phyloP scores from a whole-genome alignment of 2,113 vertebrate genomes.

The Odocoileus hemionus region DNA sequence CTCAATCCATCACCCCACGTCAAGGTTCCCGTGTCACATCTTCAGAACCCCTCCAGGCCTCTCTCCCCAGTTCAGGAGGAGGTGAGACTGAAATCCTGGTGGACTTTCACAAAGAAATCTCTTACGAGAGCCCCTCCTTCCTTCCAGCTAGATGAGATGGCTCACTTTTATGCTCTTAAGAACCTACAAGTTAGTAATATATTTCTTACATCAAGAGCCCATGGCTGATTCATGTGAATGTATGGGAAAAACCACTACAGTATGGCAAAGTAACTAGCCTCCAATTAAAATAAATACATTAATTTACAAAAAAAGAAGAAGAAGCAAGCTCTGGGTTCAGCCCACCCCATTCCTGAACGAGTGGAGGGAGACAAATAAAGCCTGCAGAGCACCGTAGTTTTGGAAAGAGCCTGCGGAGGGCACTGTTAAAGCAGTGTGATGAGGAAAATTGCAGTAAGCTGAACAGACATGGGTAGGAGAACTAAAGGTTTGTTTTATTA shows the following conservation, averaged over 20 bases:
- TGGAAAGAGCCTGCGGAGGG: slow-evolving; percentile 52
- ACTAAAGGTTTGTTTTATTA: neutral
- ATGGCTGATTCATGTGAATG: neutral
- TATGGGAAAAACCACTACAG: neutral
- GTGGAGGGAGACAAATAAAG: neutral
- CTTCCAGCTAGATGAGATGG: neutral
- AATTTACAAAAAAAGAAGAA: neutral
- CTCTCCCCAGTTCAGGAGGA: neutral
- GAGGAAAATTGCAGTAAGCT: neutral
- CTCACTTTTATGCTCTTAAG: neutral
- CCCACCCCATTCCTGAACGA: neutral
- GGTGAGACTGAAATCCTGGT: neutral
- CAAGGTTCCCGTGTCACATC: neutral
- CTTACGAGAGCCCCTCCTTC: neutral
- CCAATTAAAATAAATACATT: neutral
- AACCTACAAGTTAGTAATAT: neutral
- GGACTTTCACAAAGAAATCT: neutral
- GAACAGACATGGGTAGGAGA: neutral
- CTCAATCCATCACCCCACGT: neutral
- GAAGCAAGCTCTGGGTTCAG: neutral
- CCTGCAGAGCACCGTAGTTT: neutral
- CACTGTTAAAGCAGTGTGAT: slow-evolving; percentile 50
- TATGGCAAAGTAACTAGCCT: neutral
- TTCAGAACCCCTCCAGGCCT: neutral
- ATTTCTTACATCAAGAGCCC: neutral